These are phyloP conservation scores for Excalfactoria chinensis DNA, from an alignment of 2,113 vertebrate genomes.

Conservation along the genomic window DNA sequence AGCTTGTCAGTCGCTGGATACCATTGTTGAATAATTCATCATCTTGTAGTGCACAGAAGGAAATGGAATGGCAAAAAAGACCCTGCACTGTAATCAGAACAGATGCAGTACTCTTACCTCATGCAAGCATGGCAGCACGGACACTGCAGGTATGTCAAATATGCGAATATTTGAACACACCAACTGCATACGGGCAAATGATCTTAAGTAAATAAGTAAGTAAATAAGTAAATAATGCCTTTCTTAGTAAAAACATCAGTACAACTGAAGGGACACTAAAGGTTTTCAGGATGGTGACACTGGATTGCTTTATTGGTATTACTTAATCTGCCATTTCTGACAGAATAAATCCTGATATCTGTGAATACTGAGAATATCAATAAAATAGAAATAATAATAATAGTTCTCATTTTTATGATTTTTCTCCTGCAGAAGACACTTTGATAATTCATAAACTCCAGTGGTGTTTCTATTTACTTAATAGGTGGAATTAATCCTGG, in stretches of 20 bases:
- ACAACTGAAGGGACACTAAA: background rate
- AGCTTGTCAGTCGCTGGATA: background rate
- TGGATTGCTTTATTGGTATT: background rate
- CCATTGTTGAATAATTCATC: background rate
- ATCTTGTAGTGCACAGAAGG: background rate
- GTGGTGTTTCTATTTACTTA: background rate
- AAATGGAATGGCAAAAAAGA: background rate
- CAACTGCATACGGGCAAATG: background rate
- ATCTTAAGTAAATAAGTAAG: background rate
- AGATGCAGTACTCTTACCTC: background rate
- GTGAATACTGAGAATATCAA: background rate
- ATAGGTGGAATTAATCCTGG: background rate
- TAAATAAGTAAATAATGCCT: background rate
- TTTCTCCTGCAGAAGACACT: background rate
- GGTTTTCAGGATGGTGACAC: background rate
- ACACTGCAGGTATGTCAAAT: fast-evolving
- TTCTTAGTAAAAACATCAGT: background rate
- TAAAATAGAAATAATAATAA: background rate
- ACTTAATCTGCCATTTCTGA: background rate
- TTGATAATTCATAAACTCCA: background rate
- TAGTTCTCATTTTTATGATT: background rate
- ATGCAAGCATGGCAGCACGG: background rate
- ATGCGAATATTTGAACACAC: fast-evolving
- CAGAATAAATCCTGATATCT: background rate
- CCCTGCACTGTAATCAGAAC: background rate